Base-by-base conservation (phyloP, 2,113 vertebrate species). In the Malurus alboscapulatus region DNA sequence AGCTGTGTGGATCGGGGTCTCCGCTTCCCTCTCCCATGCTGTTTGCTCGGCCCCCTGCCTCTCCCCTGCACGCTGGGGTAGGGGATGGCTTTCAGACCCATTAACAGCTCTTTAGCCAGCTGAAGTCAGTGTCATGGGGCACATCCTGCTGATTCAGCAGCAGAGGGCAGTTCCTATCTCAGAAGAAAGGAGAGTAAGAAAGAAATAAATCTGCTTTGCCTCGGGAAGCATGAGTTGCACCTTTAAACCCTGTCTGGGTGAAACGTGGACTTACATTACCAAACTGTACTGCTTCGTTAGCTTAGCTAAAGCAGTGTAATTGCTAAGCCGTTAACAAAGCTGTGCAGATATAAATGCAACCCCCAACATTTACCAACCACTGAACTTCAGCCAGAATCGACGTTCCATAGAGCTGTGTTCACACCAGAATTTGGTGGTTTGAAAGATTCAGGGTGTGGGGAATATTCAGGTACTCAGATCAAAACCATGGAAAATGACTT, bases 131-230 rank as follows among this genome's bases (percentile, higher is more conserved):
- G 91, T 95, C 78, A 83, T 4, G 19, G 87, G 67, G 84, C 84
- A 86, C 47, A 85, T 77, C 89, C 89, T 93, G 89, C 89, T 80
- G 93, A 85, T 67, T 90, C 72, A 86, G 87, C 90, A 77, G 62
- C 24, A 73, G 38, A 85, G 29, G 75, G 79, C 38, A 73, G 44
- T 69, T 94, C 67, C 67, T 83, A 30, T 92, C 85, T 76, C 79
- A 51, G 34, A 5, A 30, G 22, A 19, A 66, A 74, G 44, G 17
- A 66, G 29, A 90, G 71, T 66, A 88, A 73, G 79, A 94, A 47
- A 69, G 34, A 90, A 42, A 87, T 81, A 84, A 73, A 86, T 88
- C 59, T 84, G 5, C 29, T 76, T 95, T 77, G 34, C 54, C 19
- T 66, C 38, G 25, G 42, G 45, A 92, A 19, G 32, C 38, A 12